Evolutionary conservation across 2,797 vertebrate genomes (phyloP).

Genomic region (Synaphobranchus kaupii): DNA sequence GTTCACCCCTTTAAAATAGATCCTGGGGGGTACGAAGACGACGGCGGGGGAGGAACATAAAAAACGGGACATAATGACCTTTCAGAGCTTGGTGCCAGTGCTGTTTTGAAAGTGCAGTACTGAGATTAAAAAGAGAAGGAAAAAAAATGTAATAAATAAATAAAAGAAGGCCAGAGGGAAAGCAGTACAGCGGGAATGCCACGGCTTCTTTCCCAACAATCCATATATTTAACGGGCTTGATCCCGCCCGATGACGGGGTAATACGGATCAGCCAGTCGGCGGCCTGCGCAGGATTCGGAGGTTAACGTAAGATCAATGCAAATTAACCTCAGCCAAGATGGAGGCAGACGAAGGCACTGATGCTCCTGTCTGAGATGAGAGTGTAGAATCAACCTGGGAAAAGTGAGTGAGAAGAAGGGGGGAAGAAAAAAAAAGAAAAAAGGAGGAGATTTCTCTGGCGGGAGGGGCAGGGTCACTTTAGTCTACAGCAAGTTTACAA

Average conservation of each 20-base stretch:
- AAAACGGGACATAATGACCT: not conserved
- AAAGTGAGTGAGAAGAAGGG: not conserved
- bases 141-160: not conserved
- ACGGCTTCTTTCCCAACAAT: not conserved
- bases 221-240: not conserved
- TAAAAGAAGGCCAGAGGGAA: not conserved
- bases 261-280: not conserved
- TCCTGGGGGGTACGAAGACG: not conserved
- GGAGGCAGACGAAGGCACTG: not conserved
- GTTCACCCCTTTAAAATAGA: not conserved
- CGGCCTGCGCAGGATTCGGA: not conserved
- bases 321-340: slow-evolving; percentile 13
- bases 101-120: not conserved
- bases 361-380: not conserved
- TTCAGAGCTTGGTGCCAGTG: not conserved
- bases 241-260: not conserved
- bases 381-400: not conserved
- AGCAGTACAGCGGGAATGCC: not conserved
- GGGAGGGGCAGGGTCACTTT: not conserved
- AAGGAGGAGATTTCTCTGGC: not conserved
- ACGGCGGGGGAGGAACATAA: not conserved
- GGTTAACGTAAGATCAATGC: slow-evolving; percentile 8
- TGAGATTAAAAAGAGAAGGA: not conserved
- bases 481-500: not conserved
- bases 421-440: too few relatives aligned